Conservation (phyloP, 2,888 invertebrate genomes). For the Malthinus seriepunctatus region DNA sequence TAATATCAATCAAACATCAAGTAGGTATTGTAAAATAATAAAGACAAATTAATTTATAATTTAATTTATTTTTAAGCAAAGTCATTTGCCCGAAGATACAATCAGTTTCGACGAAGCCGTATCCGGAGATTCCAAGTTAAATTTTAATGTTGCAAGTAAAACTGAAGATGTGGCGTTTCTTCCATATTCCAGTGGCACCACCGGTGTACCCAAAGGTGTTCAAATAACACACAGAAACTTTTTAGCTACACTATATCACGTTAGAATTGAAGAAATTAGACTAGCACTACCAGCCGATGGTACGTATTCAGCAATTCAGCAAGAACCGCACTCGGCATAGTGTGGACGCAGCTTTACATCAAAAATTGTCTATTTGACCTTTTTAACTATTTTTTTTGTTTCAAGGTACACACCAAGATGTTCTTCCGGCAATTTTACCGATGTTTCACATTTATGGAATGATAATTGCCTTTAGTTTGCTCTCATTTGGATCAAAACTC, state of each 20-base stretch:
- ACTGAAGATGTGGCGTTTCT: constrained; percentile 66
- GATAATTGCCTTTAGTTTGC: constrained; percentile 49
- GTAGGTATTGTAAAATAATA: not conserved
- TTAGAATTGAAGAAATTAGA: not conserved
- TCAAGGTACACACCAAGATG: constrained; percentile 53
- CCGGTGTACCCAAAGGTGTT: constrained; percentile 76
- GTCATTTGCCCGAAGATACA: constrained; percentile 49
- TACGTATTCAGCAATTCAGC: too few relatives aligned
- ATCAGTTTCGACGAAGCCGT: constrained; percentile 63
- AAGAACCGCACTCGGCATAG: too few relatives aligned
- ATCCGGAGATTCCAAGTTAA: constrained; percentile 44
- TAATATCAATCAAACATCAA: not conserved
- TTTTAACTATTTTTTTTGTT: constrained; percentile 17
- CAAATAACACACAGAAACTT: constrained; percentile 58
- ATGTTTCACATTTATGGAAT: constrained; percentile 61
- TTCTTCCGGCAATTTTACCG: constrained; percentile 52
- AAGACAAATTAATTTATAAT: constrained; percentile 30
- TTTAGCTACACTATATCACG: constrained; percentile 44
- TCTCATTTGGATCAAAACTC: constrained; percentile 53
- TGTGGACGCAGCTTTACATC: too few relatives aligned
- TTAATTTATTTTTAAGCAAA: too few relatives aligned
- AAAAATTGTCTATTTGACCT: too few relatives aligned
- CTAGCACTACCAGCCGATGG: not conserved
- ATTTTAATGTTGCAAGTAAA: constrained; percentile 45
- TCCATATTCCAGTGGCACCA: constrained; percentile 82